Conservation (phyloP, 1,140 invertebrate species). For the Episyrphus balteatus region DNA sequence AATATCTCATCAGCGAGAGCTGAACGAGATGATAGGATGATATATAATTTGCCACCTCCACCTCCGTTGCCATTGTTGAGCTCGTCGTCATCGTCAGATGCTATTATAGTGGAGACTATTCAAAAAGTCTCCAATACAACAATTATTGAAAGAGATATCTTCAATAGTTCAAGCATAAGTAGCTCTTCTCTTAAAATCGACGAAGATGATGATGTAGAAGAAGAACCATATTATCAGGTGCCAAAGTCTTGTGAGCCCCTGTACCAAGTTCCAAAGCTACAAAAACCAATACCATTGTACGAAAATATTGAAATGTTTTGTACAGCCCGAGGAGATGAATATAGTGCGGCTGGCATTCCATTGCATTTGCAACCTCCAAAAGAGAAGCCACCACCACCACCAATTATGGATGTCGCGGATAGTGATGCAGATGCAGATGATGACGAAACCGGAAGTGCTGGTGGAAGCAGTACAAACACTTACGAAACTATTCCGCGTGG, state of each 20-base stretch:
- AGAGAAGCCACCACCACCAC: constrained; percentile 77
- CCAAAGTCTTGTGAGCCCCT: constrained; percentile 33
- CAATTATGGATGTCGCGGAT: constrained; percentile 45
- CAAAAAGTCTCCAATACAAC: constrained; percentile 11
- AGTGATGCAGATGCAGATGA: constrained; percentile 4
- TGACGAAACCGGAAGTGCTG: constrained; percentile 2
- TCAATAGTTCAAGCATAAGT: background rate
- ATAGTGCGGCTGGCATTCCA: background rate
- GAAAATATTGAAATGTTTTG: constrained; percentile 48
- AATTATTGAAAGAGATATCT: constrained; percentile 11
- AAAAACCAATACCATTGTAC: constrained; percentile 41
- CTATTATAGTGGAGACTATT: constrained; percentile 19
- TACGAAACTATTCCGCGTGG: constrained; percentile 29
- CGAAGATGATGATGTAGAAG: background rate
- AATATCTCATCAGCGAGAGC: constrained; percentile 31
- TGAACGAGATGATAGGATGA: no score
- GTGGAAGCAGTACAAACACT: constrained; percentile 19
- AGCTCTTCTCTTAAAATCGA: no score
- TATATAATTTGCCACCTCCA: constrained; percentile 17
- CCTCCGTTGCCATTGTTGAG: constrained; percentile 25
- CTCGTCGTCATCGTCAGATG: constrained; percentile 18
- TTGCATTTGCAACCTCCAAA: constrained; percentile 58
- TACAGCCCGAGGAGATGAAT: background rate
- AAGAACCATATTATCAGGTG: constrained; percentile 34
- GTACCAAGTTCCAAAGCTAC: constrained; percentile 32